Evolutionary conservation across 2,797 vertebrate species (phyloP), one percentile per base, ranked within the genome.

Genomic region (Coracias cyanogaster): DNA sequence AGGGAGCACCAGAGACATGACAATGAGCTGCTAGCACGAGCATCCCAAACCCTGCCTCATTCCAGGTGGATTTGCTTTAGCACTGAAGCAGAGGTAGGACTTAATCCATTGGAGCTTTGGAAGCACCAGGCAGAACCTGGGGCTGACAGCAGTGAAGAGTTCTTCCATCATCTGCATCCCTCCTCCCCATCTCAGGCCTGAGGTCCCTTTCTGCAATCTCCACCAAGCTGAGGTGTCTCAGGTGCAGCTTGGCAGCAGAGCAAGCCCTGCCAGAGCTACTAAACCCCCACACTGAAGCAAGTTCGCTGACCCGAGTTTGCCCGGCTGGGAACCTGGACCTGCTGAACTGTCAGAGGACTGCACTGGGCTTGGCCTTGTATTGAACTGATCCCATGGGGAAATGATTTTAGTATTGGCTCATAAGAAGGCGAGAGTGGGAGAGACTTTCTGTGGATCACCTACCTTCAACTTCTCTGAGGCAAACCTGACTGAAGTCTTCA

Each of bases 1-100:
- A 46, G 61, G 61, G 64, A 85, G 25, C 0, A 0, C 20, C 2
- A 1, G 46, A 51, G 24, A 25, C 3, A 2, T 7, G 17, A 29
- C 8, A 66, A 52, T 73, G 69, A 3, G 5, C 71, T 77, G 31
- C 15, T 46, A 15, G 58, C 8, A 1, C 41, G 3, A 0, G 17
- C 39, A 41, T 55, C 90, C 79, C 73, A 85, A 72, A 90, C 29
- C 49, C 39, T 54, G 13, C 66, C 65, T 45, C 4, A 0, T 26
- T 84, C n/a, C n/a, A 16, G 9, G 16, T 43, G 67, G 48, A 41
- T 82, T 71, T 78, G 52, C 45, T 28, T 49, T 35, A 54, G 28
- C 0, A 0, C 22, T 4, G 1, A 51, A 52, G 52, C 25, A 67
- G 52, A 67, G 62, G 25, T 12, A 31, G 52, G 43, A 22, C 26